A percentile compares a stretch with the other conserved stretches of the same genome.
Conservation (phyloP, 2,797 vertebrate genomes). For the Lutjanus campechanus region DNA sequence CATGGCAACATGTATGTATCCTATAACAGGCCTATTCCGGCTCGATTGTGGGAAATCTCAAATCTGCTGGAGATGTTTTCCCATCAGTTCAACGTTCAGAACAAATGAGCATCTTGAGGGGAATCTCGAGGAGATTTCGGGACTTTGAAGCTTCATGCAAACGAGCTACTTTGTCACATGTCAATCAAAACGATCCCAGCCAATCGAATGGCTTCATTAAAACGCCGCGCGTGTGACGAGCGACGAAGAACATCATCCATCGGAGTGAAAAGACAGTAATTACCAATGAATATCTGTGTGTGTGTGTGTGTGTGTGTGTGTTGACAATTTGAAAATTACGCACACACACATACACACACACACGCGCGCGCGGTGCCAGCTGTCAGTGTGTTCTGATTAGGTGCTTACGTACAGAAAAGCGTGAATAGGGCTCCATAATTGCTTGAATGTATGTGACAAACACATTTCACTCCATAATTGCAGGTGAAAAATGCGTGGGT, state of each 20-base stretch:
- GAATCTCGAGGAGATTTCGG: neutral
- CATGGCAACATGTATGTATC: neutral
- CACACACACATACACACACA: slow-evolving; percentile 47
- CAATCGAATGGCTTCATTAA: slow-evolving; percentile 60
- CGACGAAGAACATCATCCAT: slow-evolving; percentile 36
- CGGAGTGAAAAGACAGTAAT: slow-evolving; percentile 57
- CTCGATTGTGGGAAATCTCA: neutral
- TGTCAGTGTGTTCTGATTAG: slow-evolving; percentile 75
- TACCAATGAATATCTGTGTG: slow-evolving; percentile 48
- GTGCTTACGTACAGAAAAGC: slow-evolving; percentile 61
- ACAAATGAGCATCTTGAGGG: slow-evolving; percentile 20
- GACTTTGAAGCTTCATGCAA: slow-evolving; percentile 37
- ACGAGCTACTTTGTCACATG: slow-evolving; percentile 45
- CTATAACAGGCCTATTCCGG: too few species aligned
- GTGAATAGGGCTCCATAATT: slow-evolving; percentile 70
- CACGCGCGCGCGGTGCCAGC: slow-evolving; percentile 58
- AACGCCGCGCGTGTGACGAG: slow-evolving; percentile 4
- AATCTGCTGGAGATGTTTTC: neutral
- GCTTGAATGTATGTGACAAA: slow-evolving; percentile 72
- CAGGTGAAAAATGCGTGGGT: slow-evolving; percentile 69
- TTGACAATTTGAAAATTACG: neutral
- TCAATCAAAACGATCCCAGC: slow-evolving; percentile 54
- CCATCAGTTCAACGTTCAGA: neutral
- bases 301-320: slow-evolving; percentile 10
- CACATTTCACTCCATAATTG: slow-evolving; percentile 73